Evolutionary conservation across 2,888 invertebrate genomes (phyloP).

Genomic region (Cheilosia vulpina): DNA sequence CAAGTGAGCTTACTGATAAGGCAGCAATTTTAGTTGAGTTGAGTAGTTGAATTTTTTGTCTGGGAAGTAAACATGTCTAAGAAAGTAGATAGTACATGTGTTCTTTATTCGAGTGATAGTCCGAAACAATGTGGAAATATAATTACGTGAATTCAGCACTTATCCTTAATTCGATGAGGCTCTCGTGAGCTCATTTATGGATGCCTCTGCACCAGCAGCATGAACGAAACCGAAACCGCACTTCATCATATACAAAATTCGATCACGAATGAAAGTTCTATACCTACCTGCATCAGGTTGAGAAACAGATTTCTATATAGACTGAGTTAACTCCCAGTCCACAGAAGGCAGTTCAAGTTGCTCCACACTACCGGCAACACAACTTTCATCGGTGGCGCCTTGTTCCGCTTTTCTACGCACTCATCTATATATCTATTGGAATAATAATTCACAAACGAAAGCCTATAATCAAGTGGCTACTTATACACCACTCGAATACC

Average conservation of each 20-base stretch:
- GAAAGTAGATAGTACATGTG: no score
- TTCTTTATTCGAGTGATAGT: no score
- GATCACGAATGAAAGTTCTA: constrained; percentile 25
- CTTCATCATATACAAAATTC: not conserved
- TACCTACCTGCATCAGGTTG: not conserved
- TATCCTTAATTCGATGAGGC: no score
- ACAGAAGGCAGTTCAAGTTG: not conserved
- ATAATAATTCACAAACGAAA: constrained; percentile 44
- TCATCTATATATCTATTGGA: constrained; percentile 10
- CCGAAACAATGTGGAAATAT: no score
- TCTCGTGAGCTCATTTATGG: no score
- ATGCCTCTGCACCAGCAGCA: no score
- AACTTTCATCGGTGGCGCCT: constrained; percentile 72
- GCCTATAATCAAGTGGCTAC: constrained; percentile 51
- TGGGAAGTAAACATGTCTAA: no score
- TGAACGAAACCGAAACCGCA: not conserved
- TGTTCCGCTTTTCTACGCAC: constrained; percentile 48
- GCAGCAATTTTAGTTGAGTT: no score
- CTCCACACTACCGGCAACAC: constrained; percentile 18
- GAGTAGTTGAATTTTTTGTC: no score
- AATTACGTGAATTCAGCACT: no score
- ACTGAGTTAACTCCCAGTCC: constrained; percentile 35
- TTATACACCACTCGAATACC: not conserved
- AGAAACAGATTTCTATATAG: constrained; percentile 2
- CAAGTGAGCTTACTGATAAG: no score